Base-by-base conservation (phyloP, 2,888 invertebrate genomes). In the Ochropleura leucogaster region DNA sequence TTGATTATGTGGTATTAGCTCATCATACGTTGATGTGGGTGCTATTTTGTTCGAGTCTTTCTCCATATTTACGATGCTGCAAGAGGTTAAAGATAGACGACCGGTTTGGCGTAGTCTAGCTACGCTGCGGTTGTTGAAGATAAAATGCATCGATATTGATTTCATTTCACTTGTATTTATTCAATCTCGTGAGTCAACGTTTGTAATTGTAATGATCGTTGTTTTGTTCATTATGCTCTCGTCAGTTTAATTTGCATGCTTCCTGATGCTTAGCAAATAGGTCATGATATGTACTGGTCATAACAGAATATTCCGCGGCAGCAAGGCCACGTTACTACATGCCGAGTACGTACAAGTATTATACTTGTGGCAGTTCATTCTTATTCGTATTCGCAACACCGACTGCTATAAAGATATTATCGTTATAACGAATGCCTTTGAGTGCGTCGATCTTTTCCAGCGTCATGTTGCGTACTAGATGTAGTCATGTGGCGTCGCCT, bases 371-470 rank as follows among this genome's bases (percentile, higher is more conserved):
- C 82, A 88, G 87, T 89, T 91, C 85, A 91, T 93, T 90, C 85
- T 89, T 88, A 91, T 91, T 92, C 88, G 78, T 82, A 85, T 87
- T 88, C 82, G 90, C 90, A 91, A 89, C 89, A 88, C 87, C 83
- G 86, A 79, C 88, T 80, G 86, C 86, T 87, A 87, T 89, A 89
- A 89, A 91, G 91, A 92, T 92, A 90, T 87, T 90, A 93, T 92
- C 90, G 77, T 88, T 87, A 82, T 85, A 90, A 89, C 90, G 88
- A 90, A 91, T 91, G 89, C 89, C 86, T 90, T 83, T 80, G 88
- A 92, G 90, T 91, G 87, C 89, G 88, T 89, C 89, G 90, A 90
- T 92, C 89, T 90, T 92, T 90, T 87, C 90, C 88, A 81, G 85
- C 86, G 86, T 85, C 86, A 80, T 82, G 76, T 75, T 82, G 75